Base-by-base conservation (phyloP, 2,113 vertebrate species). In the Nothoprocta pentlandii region DNA sequence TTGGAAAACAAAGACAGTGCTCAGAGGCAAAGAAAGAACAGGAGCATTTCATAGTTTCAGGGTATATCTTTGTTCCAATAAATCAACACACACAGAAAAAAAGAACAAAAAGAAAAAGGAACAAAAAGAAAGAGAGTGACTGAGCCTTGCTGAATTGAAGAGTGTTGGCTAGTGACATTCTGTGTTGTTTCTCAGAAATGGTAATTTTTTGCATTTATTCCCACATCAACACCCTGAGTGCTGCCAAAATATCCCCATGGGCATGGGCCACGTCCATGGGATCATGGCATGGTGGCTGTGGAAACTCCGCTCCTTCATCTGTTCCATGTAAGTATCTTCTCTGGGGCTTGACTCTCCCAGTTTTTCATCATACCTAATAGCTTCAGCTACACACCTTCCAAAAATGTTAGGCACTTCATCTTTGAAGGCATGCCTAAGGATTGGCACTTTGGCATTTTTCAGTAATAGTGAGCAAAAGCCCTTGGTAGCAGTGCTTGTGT, bases 261-360 rank as follows among this genome's bases (percentile, higher is more conserved):
- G 59, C 6, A 22, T 6, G 34, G 30, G 36, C 15, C 5, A 15
- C 23, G 4, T 20, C 66, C 23, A 4, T 30, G 74, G 62, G 25
- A 36, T 54, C 1, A 30, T 68, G 30, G 13, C 21, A 15, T n/a
- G 70, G 26, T 46, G 20, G 4, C 47, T 59, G 16, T 69, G 7
- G n/a, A 51, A 70, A 16, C 59, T 71, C 61, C 78, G 30, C 36
- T 59, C 26, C 53, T 44, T 70, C 1, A 0, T 46, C 1, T 46
- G 16, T 51, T 79, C 74, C 12, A 51, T 21, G 9, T 5, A 2
- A 32, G 0, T 1, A 4, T 10, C 54, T 79, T 82, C 15, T 20
- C 20, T 4, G 4, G 9, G 12, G 12, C 2, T 76, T 3, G 1
- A 1, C 44, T 80, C 46, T 2, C 32, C 22, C 9, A 0, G 8